phyloP scores from a whole-genome alignment of 2,113 vertebrate species.

The Romanogobio albipinnatus region DNA sequence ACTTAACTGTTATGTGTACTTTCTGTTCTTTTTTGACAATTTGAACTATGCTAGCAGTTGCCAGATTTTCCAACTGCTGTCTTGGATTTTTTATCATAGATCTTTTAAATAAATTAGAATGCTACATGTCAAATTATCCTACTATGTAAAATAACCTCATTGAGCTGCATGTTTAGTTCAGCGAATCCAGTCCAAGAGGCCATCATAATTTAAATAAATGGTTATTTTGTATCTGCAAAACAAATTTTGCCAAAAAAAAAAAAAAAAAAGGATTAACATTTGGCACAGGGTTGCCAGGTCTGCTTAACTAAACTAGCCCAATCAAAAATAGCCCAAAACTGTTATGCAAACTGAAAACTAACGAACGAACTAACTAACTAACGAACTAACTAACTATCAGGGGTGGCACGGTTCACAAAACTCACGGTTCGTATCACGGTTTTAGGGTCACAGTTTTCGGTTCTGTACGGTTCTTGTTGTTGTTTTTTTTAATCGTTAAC shows the following conservation, averaged over 20 bases:
- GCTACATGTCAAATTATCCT: background rate
- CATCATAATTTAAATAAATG: background rate
- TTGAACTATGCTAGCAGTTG: background rate
- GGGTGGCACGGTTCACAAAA: no score
- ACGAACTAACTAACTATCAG: no score
- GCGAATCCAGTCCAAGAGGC: background rate
- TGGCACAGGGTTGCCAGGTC: no score
- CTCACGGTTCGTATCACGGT: no score
- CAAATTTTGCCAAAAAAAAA: background rate
- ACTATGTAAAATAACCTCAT: background rate
- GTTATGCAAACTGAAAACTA: no score
- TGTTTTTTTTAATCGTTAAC: no score
- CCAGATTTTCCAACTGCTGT: background rate
- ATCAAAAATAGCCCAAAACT: no score
- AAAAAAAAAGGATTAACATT: background rate
- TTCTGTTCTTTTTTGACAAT: background rate
- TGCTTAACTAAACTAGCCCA: no score
- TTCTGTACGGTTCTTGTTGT: no score
- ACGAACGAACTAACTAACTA: no score
- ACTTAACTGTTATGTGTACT: background rate
- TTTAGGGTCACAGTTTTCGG: no score
- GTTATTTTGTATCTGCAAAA: background rate
- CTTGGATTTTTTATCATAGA: background rate
- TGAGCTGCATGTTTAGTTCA: background rate
- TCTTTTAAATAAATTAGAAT: background rate